Percentiles rank a stretch among this genome's conserved stretches.
These are phyloP conservation scores for Panurus biarmicus DNA, from an alignment of 2,113 vertebrate genomes.

Conservation along the genomic window DNA sequence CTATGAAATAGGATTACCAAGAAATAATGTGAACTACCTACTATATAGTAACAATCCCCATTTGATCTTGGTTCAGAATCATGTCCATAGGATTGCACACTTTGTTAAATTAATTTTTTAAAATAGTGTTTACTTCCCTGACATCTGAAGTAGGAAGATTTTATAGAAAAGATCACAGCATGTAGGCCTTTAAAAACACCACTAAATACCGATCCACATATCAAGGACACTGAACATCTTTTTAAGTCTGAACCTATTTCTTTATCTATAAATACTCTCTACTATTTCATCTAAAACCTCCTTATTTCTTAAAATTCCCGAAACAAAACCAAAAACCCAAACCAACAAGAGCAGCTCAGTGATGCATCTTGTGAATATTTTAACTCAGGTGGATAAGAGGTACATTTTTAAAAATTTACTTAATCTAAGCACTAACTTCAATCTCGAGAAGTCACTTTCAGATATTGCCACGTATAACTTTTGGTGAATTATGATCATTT, in stretches of 20 bases:
- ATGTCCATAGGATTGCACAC: rapidly evolving
- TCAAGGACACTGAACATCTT: neutral
- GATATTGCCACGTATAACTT: neutral
- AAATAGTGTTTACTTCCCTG: neutral
- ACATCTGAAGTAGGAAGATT: neutral
- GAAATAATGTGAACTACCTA: neutral
- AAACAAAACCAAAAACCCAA: neutral
- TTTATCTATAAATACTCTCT: neutral
- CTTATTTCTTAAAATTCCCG: neutral
- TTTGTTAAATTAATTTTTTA: neutral
- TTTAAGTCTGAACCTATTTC: neutral
- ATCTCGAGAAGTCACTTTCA: neutral
- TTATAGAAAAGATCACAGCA: neutral
- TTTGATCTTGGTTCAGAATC: neutral
- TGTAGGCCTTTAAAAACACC: neutral
- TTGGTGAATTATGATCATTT: neutral
- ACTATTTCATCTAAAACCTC: neutral
- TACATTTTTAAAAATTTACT: neutral
- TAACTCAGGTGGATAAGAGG: neutral
- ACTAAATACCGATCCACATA: neutral
- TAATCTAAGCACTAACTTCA: neutral
- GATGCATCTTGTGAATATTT: neutral
- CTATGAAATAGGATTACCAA: neutral
- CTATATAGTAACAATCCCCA: neutral
- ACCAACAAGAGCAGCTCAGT: neutral